Evolutionary conservation across 2,888 invertebrate species (phyloP), one percentile per base, ranked within the genome.

Genomic region (Frankliniella intonsa): DNA sequence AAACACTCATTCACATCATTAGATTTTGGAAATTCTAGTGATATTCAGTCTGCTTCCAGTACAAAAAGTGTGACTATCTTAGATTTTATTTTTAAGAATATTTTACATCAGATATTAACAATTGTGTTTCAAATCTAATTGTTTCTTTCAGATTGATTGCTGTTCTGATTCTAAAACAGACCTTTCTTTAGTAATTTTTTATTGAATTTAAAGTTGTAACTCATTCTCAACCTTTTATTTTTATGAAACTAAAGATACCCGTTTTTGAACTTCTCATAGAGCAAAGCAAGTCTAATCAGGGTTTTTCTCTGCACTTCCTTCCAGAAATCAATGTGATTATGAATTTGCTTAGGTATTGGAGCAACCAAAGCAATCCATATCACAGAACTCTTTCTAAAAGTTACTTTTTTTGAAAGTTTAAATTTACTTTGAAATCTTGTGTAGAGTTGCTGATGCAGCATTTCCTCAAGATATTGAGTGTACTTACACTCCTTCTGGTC

Each of bases 401-500:
- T 55, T 19, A 10, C 55, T 55, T 55, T 55, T 19, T 19, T 19
- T 55, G 14, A 14, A 55, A 7, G 55, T 14, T 19, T 55, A 11
- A 55, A 14, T 19, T 55, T 19, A 19, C 55, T 19, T 14, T 55
- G 19, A 55, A 76, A 8, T 76, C 25, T 5, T 76, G 12, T 76
- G 8, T 25, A 76, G 69, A 25, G 69, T 76, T 22, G 69, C 69
- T 12, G 69, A 76, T 76, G 69, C 69, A 0, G 69, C 69, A 76
- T 76, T 76, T 76, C 69, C 69, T 25, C 69, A 76, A 76, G 69
- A 76, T 10, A 76, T 76, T 25, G 69, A 76, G 25, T 76, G 69
- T 22, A 25, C 69, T 0, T 76, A 76, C 12, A 76, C 69, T 76
- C 69, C 69, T 10, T 76, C 69, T 76, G 69, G 69, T 76, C 25